phyloP scores from a whole-genome alignment of 2,888 invertebrate genomes.

The Crioceris asparagi region DNA sequence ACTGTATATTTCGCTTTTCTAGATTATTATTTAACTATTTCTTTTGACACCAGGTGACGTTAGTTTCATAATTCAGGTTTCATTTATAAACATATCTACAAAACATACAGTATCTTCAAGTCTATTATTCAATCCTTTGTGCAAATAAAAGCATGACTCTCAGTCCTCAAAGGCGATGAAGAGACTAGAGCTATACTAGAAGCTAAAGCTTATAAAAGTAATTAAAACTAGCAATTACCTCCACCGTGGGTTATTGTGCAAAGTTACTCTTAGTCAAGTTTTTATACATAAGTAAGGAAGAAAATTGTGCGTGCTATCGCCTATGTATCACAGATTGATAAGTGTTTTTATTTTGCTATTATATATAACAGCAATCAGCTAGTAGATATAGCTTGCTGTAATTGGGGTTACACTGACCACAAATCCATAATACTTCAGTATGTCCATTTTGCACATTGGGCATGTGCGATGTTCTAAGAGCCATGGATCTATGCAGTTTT shows the following conservation, averaged over 20 bases:
- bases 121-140: no score
- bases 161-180: not conserved
- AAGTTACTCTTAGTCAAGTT: slow-evolving; percentile 17
- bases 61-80: no score
- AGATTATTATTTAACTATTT: no score
- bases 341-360: slow-evolving; percentile 11
- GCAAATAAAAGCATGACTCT: not conserved
- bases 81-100: no score
- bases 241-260: slow-evolving; percentile 26
- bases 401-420: slow-evolving; percentile 55
- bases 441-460: slow-evolving; percentile 96
- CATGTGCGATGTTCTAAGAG: slow-evolving; percentile 88
- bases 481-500: slow-evolving; percentile 94
- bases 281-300: slow-evolving; percentile 19
- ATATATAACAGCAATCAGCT: slow-evolving; percentile 17
- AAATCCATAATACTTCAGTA: slow-evolving; percentile 79
- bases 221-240: slow-evolving; percentile 27
- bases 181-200: no score
- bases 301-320: slow-evolving; percentile 22
- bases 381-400: slow-evolving; percentile 25
- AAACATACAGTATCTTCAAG: no score
- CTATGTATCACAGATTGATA: slow-evolving; percentile 21
- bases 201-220: no score
- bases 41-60: no score
- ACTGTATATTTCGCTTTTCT: no score